Percentiles rank a stretch among this genome's conserved stretches.
Evolutionary conservation across 2,113 vertebrate genomes (phyloP).

Genomic region (Pogonocichla stellata): DNA sequence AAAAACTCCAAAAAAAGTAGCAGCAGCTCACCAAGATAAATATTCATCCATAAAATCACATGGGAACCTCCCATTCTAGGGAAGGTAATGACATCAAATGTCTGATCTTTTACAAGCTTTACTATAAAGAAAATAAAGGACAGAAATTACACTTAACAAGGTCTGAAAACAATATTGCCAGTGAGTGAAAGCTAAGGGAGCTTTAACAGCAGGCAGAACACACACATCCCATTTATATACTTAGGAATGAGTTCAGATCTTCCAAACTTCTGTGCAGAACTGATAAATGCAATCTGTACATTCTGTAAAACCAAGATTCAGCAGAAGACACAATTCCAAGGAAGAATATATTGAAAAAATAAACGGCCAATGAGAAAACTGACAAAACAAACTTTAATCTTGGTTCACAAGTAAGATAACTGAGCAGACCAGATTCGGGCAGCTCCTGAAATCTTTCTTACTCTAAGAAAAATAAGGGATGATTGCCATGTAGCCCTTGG

Average conservation of each 20-base stretch:
- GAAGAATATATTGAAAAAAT: not conserved
- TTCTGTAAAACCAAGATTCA: not conserved
- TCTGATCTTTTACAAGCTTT: not conserved
- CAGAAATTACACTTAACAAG: not conserved
- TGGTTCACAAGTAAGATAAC: not conserved
- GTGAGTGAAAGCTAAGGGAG: not conserved
- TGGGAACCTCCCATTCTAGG: not conserved
- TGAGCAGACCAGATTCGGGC: not conserved
- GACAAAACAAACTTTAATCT: not conserved
- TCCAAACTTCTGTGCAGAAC: not conserved
- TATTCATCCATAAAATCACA: not conserved
- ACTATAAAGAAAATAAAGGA: not conserved
- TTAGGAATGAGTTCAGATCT: not conserved
- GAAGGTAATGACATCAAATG: not conserved
- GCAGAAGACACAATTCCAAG: not conserved
- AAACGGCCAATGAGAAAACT: not conserved
- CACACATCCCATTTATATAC: not conserved
- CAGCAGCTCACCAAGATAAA: not conserved
- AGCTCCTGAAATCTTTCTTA: not conserved
- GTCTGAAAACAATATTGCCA: not conserved
- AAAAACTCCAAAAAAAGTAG: not conserved
- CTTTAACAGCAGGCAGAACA: not conserved
- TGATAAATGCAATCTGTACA: not conserved
- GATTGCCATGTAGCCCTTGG: not conserved
- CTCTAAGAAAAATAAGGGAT: not conserved